These are phyloP conservation scores for Diorhabda carinulata DNA, from an alignment of 1,140 invertebrate genomes.

Conservation along the genomic window DNA sequence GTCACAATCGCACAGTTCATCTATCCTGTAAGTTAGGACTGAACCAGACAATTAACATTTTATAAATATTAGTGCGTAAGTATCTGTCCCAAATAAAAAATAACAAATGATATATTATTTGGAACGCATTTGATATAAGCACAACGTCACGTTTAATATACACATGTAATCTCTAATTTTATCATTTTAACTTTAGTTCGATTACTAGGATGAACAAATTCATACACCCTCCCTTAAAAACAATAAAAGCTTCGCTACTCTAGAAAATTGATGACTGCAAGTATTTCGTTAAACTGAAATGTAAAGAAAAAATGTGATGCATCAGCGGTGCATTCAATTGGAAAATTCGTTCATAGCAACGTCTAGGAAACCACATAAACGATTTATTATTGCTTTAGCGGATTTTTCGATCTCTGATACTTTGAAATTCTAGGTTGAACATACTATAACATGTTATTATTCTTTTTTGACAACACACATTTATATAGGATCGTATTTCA, in stretches of 20 bases:
- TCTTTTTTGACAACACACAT: constrained; percentile 8
- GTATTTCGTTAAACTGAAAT: not conserved
- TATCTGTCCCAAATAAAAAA: too few species aligned
- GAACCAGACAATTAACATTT: not conserved
- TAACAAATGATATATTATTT: too few species aligned
- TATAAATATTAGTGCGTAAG: too few species aligned
- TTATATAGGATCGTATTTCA: not conserved
- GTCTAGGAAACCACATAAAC: constrained; percentile 13
- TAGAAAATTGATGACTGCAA: constrained; percentile 8
- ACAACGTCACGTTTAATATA: too few species aligned
- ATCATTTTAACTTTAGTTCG: too few species aligned
- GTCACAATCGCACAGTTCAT: not conserved
- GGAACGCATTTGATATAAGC: too few species aligned
- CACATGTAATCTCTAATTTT: too few species aligned
- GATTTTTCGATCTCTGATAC: constrained; percentile 15
- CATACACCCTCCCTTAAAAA: not conserved
- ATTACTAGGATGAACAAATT: too few species aligned
- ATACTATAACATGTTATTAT: not conserved
- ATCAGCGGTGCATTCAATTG: constrained; percentile 13
- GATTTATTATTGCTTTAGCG: constrained; percentile 15
- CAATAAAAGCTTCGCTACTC: not conserved
- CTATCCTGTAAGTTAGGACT: not conserved
- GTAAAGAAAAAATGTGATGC: constrained; percentile 8
- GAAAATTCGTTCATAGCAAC: constrained; percentile 15
- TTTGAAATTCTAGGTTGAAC: constrained; percentile 3